Evolutionary conservation across 1,140 invertebrate species (phyloP), one percentile per base, ranked within the genome.

Genomic region (Drosophila dunni): DNA sequence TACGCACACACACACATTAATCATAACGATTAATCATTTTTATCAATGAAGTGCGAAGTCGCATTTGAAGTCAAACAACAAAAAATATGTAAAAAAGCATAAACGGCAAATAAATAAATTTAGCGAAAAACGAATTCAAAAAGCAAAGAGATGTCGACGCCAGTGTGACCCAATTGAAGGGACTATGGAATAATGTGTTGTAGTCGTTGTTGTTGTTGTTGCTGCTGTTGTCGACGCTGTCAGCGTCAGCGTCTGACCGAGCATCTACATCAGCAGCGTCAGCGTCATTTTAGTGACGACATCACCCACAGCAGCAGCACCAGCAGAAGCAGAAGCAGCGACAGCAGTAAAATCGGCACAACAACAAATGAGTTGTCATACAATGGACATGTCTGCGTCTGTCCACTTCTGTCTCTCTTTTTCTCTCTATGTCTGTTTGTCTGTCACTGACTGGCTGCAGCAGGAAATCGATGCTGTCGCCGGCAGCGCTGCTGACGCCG

Each of bases 1-100:
- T 7, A 53, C 46, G 68, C 44, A 63, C 50, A 46, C 24, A 10
- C 34, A 7, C 17, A 72, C 46, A 81, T 64, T 79, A 82, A 79
- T 77, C 76, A 88, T 71, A 82, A 82, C 83, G 83, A 86, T 86
- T 88, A 86, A 86, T 88, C 83, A 86, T 82, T 86, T 85, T 85
- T 85, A 85, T 85, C 81, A 85, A 85, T 85, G 81, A 85, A 85
- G 81, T 85, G 81, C 70, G 67, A 81, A 81, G 64, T 81, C 58
- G 45, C 71, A 62, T 63, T 58, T 50, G 29, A 40, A 78, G 50
- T 17, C 6, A 33, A 57, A 57, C 15, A 38, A 63, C 34, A 69
- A 62, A 24, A 62, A 60, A 15, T 13, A 6, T 1, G 11, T 44
- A 45, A 46, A 34, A 38, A 78, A 66, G 36, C 70, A 58, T 13